Evolutionary conservation across 2,113 vertebrate species (phyloP), one percentile per base, ranked within the genome.

Genomic region (Percopsis transmontana): DNA sequence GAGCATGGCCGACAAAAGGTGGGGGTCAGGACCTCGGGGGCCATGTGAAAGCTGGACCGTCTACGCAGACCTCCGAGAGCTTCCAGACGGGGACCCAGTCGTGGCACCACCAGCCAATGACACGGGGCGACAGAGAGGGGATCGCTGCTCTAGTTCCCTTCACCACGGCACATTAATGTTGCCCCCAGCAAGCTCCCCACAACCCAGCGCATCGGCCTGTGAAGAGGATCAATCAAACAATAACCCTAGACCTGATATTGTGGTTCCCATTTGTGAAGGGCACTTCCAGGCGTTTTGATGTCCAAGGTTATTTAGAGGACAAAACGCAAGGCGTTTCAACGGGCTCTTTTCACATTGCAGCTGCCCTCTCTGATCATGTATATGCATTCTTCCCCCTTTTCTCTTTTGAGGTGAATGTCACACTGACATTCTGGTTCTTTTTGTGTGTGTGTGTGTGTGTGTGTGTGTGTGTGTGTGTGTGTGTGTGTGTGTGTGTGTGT

Each of bases 21-120:
- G 73, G 77, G 84, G 86, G 90, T 92, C 89, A 89, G 74, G 88
- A 91, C 90, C 91, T 84, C 76, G 13, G 82, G n/a, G 87, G 90
- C 88, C 87, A 90, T 80, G 88, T 88, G 85, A 92, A 91, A 88
- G 83, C 85, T 63, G 76, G 68, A 83, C 87, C 82, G 18, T 83
- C 81, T 83, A 79, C 85, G 80, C 74, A 74, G 83, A 77, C 82
- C 86, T 76, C 79, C 75, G 58, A 67, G 62, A 1, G 78, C 73
- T 51, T 58, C 69, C 58, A 66, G 66, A 67, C 6, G 15, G 45
- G 15, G 75, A 63, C 65, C 50, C 13, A 2, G 27, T 27, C 53
- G 66, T 62, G 62, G 42, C n/a, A 41, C 18, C 23, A 50, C 66
- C 0, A 57, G 33, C 38, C 27, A n/a, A 20, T 40, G 39, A 69